Base-by-base conservation (phyloP, 2,113 vertebrate genomes). In the Desmodus rotundus region DNA sequence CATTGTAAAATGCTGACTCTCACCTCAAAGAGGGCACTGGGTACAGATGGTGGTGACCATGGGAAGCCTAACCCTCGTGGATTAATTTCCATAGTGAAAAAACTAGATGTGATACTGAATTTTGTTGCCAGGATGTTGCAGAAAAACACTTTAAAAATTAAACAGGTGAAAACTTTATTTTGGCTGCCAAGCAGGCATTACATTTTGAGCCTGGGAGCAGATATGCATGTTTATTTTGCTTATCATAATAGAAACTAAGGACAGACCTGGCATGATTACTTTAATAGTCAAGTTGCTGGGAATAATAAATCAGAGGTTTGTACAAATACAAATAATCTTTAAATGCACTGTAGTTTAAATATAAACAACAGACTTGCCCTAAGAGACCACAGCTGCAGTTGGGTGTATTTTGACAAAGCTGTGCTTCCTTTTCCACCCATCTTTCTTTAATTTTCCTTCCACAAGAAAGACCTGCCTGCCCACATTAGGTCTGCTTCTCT, bases 121-220 rank as follows among this genome's bases (percentile, higher is more conserved):
- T 83, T 72, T 87, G 41, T 52, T 84, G 28, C 82, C 61, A 65
- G 54, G 45, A 93, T 24, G 72, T 38, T 70, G 11, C 31, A 91
- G 68, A 82, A 77, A 93, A 82, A 45, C 36, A 63, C 67, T 86
- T 86, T 26, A 72, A 94, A 93, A 83, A 93, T 87, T 83, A 41
- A 95, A 87, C 45, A 83, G 20, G 38, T 78, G 0, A 33, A 72
- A 83, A 28, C 22, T 38, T 94, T 89, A 70, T 85, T 96, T 89
- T 80, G 47, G 70, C 63, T 93, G 15, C 3, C 26, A 56, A 56
- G 61, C 74, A 38, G 45, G 50, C 81, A 94, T 89, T 61, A 85
- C 22, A 81, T 73, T 88, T 85, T 92, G 50, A 83, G 13, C 36
- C 28, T 41, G 41, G n/a, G 10, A 87, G 4, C 47, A 82, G 33